Evolutionary conservation across 2,113 vertebrate species (phyloP), one percentile per base, ranked within the genome.

Genomic region (Coptodon bakossiorum): DNA sequence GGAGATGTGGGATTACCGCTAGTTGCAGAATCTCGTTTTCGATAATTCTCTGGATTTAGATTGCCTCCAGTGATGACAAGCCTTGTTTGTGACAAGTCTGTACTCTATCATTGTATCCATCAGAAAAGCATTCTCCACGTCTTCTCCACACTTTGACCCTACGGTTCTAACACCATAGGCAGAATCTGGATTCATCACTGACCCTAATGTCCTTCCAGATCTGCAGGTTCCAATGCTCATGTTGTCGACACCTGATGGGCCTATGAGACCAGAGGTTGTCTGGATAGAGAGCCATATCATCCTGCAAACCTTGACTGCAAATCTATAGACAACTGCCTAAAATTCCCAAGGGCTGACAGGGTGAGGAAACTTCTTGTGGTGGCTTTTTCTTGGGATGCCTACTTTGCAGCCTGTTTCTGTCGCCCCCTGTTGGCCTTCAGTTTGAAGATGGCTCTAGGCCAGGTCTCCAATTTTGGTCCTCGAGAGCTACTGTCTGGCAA

Each of bases 51-150:
- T 61, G 29, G 57, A 3, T 61, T 61, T 61, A 34, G 29, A 61
- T 61, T 31, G 9, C 57, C 29, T 61, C 16, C 57, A 61, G 10
- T 61, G 29, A 61, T 10, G 14, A 61, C 29, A 61, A 6, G 57
- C 27, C 0, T 17, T 61, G 8, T 61, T 61, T 61, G 29, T 34
- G 57, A 61, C 57, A 61, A 34, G 57, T 31, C 57, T 61, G 29
- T 1, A 0, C 0, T 61, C 1, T 17, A 31, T 61, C 14, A 17
- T 0, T 31, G 57, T 31, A 61, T 34, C 16, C 57, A 61, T 61
- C 29, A 61, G 29, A 31, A 61, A 61, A 34, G 9, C 9, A 34
- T 10, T 61, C 57, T 34, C 29, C 57, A 61, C 8, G 1, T 61
- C 29, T 31, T 61, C 57, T 31, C 29, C 29, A 61, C 29, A 34